These are phyloP conservation scores for Caenorhabditis parvicauda DNA, from an alignment of 2,888 invertebrate genomes.

Conservation along the genomic window DNA sequence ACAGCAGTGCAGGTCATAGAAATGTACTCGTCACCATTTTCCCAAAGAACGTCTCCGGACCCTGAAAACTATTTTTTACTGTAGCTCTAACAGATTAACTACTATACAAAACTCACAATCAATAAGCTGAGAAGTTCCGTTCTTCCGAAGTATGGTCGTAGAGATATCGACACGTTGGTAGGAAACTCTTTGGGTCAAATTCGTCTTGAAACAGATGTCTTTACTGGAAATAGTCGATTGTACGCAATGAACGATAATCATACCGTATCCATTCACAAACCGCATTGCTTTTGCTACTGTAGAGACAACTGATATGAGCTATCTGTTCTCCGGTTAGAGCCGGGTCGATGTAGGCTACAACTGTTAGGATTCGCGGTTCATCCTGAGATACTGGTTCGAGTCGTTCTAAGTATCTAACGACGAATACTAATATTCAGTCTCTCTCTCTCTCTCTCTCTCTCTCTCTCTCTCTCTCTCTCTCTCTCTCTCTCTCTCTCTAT, in stretches of 20 bases:
- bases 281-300: slow-evolving; percentile 23
- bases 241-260: neutral
- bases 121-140: slow-evolving; percentile 20
- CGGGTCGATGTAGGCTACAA: slow-evolving; percentile 46
- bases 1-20: slow-evolving; percentile 38
- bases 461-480: too few species aligned
- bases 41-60: slow-evolving; percentile 44
- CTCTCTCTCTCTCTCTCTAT: too few species aligned
- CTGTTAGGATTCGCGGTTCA: slow-evolving; percentile 43
- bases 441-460: too few species aligned
- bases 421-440: too few species aligned
- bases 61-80: slow-evolving; percentile 13
- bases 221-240: slow-evolving; percentile 18
- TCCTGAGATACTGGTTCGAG: slow-evolving; percentile 25
- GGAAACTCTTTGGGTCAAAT: slow-evolving; percentile 23
- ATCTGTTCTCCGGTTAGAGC: slow-evolving; percentile 39
- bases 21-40: slow-evolving; percentile 50
- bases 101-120: slow-evolving; percentile 17
- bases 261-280: slow-evolving; percentile 45
- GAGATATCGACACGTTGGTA: slow-evolving; percentile 15
- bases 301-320: slow-evolving; percentile 45
- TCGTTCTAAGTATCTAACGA: too few species aligned
- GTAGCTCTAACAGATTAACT: neutral
- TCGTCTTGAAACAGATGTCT: slow-evolving; percentile 41
- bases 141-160: slow-evolving; percentile 26